These are phyloP conservation scores for Chalcosyrphus nemorum DNA, from an alignment of 2,888 invertebrate species.

Conservation along the genomic window DNA sequence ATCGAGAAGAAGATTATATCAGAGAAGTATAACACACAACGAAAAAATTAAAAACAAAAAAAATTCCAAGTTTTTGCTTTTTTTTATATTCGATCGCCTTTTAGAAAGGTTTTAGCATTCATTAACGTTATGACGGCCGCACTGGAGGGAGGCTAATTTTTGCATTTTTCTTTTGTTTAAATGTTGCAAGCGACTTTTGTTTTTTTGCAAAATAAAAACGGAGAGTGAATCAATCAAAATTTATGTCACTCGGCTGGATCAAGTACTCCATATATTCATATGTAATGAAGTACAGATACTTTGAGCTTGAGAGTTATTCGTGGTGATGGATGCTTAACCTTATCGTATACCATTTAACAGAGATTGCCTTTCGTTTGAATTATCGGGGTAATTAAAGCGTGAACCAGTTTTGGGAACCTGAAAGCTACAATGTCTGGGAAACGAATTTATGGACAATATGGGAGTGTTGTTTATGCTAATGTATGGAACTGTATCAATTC, in stretches of 20 bases:
- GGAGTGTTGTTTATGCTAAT: constrained; percentile 35
- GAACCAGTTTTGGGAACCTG: constrained; percentile 3
- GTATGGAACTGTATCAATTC: constrained; percentile 15
- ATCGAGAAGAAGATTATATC: not conserved
- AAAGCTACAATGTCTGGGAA: not conserved
- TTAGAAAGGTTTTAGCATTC: constrained; percentile 63
- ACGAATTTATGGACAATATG: constrained; percentile 19
- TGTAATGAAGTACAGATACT: not conserved
- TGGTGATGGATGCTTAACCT: constrained; percentile 12
- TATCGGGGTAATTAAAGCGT: not conserved
- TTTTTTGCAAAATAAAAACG: constrained; percentile 14
- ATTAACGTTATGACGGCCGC: constrained; percentile 8
- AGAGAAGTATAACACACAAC: not conserved
- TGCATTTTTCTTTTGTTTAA: not conserved
- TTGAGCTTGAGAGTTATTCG: not conserved
- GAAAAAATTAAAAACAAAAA: not conserved
- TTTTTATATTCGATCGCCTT: constrained; percentile 26
- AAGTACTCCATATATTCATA: not conserved
- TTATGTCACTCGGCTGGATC: not conserved
- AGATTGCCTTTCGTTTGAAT: constrained; percentile 28
- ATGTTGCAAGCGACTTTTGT: constrained; percentile 41
- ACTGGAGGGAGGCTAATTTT: constrained; percentile 3
- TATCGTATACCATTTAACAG: constrained; percentile 12
- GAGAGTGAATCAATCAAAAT: constrained; percentile 37
- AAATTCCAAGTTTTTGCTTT: constrained; percentile 29